A percentile compares a stretch with the other conserved stretches of the same genome.
These are phyloP conservation scores for Progne subis DNA, from an alignment of 2,113 vertebrate species.

Conservation along the genomic window DNA sequence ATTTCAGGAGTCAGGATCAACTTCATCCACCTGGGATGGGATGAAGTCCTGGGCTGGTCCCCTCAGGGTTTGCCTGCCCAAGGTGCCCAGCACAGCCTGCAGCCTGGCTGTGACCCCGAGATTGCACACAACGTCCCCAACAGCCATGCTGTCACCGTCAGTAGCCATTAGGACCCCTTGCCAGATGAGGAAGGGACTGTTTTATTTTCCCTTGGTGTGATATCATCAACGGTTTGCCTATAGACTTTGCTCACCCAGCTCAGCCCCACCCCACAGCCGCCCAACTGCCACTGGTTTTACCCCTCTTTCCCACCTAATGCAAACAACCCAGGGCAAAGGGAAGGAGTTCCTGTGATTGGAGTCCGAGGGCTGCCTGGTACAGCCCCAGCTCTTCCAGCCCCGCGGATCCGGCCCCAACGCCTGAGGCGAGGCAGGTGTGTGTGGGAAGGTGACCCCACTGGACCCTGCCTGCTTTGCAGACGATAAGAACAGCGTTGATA, in stretches of 20 bases:
- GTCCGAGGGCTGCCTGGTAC: neutral
- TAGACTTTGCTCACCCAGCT: neutral
- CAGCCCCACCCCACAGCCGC: neutral
- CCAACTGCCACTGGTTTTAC: neutral
- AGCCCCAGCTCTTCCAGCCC: neutral
- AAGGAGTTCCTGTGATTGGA: neutral
- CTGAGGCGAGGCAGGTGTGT: neutral
- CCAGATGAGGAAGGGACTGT: neutral
- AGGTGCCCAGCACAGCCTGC: neutral
- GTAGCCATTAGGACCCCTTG: rapidly evolving
- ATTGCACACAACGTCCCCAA: rapidly evolving
- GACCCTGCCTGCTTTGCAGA: neutral
- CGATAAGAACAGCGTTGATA: neutral
- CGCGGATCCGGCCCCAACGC: rapidly evolving
- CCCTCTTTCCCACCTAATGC: neutral
- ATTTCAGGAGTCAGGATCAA: rapidly evolving
- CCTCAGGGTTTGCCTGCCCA: neutral
- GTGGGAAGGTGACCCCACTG: neutral
- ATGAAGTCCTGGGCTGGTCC: neutral
- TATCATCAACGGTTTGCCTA: neutral
- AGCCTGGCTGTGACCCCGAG: neutral
- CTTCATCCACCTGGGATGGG: rapidly evolving
- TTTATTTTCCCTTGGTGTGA: neutral
- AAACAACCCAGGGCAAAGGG: neutral
- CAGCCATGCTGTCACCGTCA: rapidly evolving